Percentiles rank a stretch among this genome's conserved stretches.
Evolutionary conservation across 2,113 vertebrate species (phyloP).

Genomic region (Spheniscus mendiculus): DNA sequence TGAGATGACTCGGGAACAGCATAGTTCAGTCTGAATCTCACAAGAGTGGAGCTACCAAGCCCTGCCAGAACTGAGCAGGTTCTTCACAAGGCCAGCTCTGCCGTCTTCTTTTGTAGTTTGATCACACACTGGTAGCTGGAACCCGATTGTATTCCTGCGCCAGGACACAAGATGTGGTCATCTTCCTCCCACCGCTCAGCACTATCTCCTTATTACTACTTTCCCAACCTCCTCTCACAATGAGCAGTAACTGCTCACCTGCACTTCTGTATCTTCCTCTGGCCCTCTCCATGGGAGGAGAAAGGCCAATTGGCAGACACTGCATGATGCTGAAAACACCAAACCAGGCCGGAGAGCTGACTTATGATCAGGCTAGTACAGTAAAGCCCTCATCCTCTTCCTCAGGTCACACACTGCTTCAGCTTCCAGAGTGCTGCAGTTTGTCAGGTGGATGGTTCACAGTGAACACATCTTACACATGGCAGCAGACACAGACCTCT

Average conservation of each 20-base stretch:
- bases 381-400: background rate
- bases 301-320: background rate
- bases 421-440: background rate
- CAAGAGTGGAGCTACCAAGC: background rate
- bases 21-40: background rate
- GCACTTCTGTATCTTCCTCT: background rate
- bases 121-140: background rate
- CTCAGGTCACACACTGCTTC: background rate
- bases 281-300: background rate
- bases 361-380: background rate
- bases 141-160: accelerated
- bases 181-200: background rate
- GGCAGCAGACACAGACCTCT: background rate
- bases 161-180: background rate
- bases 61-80: background rate
- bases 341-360: background rate
- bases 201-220: background rate
- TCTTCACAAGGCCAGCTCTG: background rate
- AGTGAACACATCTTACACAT: accelerated
- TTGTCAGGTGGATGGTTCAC: background rate
- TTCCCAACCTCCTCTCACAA: background rate
- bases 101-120: background rate
- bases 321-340: background rate
- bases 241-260: background rate
- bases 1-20: background rate